Conservation (phyloP, 2,797 vertebrate genomes). For the Hapalemur alaotrensis region DNA sequence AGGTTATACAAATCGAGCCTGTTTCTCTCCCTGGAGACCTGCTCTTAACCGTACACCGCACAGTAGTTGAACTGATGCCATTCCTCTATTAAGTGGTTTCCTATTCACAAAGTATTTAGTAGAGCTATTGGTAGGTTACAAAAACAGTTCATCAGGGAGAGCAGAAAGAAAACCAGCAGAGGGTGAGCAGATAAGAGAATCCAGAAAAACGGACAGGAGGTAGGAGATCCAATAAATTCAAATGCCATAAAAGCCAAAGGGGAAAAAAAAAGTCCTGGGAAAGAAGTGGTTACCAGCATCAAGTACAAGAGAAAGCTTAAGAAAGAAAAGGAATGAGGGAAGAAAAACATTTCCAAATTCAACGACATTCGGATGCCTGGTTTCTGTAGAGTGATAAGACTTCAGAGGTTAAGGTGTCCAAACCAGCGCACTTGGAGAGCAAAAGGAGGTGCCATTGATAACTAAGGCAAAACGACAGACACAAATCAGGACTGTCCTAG, state of each 20-base stretch:
- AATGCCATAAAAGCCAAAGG: not conserved
- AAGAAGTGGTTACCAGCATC: not conserved
- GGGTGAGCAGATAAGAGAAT: not conserved
- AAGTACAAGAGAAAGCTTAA: not conserved
- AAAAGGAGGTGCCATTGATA: not conserved
- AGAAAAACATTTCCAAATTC: not conserved
- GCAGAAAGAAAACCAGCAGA: not conserved
- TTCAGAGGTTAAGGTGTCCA: not conserved
- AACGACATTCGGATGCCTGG: not conserved
- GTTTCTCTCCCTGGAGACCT: not conserved
- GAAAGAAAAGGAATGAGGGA: not conserved
- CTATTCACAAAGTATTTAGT: not conserved
- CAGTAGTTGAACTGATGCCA: not conserved
- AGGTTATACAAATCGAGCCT: not conserved
- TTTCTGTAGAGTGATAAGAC: not conserved
- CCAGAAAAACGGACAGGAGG: not conserved
- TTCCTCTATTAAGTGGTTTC: not conserved
- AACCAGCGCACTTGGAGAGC: not conserved
- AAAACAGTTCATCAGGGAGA: not conserved
- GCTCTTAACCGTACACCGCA: not conserved
- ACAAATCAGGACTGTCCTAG: not conserved
- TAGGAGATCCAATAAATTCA: not conserved
- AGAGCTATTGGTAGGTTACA: not conserved
- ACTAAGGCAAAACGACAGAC: not conserved
- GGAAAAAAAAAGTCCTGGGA: not conserved